Conservation (phyloP, 2,888 invertebrate species). For the Rutpela maculata region DNA sequence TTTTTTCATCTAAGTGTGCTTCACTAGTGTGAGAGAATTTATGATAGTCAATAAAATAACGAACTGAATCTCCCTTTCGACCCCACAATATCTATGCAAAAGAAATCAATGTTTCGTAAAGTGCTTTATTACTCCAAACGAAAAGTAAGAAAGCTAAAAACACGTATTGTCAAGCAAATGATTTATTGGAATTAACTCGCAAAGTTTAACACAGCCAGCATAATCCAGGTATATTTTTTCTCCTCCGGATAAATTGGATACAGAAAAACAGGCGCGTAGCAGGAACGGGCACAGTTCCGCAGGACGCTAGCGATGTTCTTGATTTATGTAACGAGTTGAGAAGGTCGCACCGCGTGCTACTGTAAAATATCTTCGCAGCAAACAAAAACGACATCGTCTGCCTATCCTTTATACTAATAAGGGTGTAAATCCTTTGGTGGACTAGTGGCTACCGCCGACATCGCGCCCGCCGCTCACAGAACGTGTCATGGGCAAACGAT, state of each 20-base stretch:
- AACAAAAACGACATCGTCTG: constrained; percentile 62
- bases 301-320: constrained; percentile 59
- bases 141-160: too few relatives aligned
- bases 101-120: too few relatives aligned
- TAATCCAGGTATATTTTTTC: background rate
- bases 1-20: too few relatives aligned
- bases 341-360: constrained; percentile 58
- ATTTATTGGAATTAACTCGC: too few relatives aligned
- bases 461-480: constrained; percentile 32
- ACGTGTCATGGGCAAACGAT: constrained; percentile 62
- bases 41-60: too few relatives aligned
- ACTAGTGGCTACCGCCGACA: constrained; percentile 53
- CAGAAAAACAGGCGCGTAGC: constrained; percentile 36
- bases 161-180: too few relatives aligned
- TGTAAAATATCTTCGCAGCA: constrained; percentile 61
- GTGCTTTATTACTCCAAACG: too few relatives aligned
- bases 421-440: constrained; percentile 59
- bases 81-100: too few relatives aligned
- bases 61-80: too few relatives aligned
- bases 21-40: too few relatives aligned
- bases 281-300: constrained; percentile 53
- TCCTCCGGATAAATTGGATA: constrained; percentile 11
- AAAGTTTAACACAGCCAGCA: background rate
- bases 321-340: constrained; percentile 60
- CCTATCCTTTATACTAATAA: constrained; percentile 64